Conservation (phyloP, 2,113 vertebrate species). For the Trinectes maculatus region DNA sequence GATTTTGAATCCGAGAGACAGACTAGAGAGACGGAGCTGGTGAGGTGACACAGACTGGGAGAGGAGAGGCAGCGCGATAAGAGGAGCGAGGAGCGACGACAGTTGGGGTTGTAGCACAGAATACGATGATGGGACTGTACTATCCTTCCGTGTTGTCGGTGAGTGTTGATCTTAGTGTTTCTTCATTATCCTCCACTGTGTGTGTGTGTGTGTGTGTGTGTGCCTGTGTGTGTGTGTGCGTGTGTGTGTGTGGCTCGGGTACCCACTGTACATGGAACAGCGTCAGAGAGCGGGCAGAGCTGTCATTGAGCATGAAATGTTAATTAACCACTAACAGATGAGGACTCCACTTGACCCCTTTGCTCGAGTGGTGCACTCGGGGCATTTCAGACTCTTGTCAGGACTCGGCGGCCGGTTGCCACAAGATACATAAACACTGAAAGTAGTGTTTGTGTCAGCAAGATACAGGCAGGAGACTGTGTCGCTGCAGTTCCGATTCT, state of each 20-base stretch:
- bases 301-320: conserved; percentile 70
- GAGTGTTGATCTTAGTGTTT: conserved; percentile 67
- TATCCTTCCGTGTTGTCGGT: conserved; percentile 82
- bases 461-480: conserved; percentile 48
- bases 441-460: conserved; percentile 39
- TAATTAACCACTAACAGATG: conserved; percentile 71
- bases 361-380: conserved; percentile 51
- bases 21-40: conserved; percentile 73
- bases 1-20: conserved; percentile 84
- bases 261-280: conserved; percentile 34
- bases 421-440: conserved; percentile 28
- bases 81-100: conserved; percentile 62
- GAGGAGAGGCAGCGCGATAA: conserved; percentile 67
- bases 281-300: conserved; percentile 41
- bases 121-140: conserved; percentile 85
- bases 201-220: not conserved
- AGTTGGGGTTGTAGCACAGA: conserved; percentile 72
- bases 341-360: conserved; percentile 71
- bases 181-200: conserved; percentile 30
- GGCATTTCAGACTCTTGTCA: conserved; percentile 46
- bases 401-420: conserved; percentile 26
- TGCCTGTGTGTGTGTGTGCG: not conserved
- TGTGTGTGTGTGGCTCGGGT: conserved; percentile 4
- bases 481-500: conserved; percentile 40
- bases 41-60: conserved; percentile 71